Base-by-base conservation (phyloP, 2,888 invertebrate species). In the Cyclophora punctaria region DNA sequence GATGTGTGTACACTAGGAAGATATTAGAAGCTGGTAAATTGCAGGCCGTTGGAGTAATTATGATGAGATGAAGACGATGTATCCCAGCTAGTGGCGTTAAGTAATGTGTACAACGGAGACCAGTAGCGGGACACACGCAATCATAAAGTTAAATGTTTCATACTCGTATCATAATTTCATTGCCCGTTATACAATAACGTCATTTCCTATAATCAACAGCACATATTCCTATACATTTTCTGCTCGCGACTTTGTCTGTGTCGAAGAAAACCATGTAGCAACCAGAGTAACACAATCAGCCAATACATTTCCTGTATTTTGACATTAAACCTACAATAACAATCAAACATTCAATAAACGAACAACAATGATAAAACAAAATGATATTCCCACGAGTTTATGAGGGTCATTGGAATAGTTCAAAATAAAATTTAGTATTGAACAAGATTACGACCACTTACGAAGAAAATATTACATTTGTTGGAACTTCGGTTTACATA, bases 381-480 rank as follows among this genome's bases (percentile, higher is more conserved):
- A 62, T 60, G 60, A 63, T 71, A 63, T 76, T 76, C 75, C 69
- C 69, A 68, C 65, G 67, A 73, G 79, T 67, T 73, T 68, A 71
- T 62, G 62, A 65, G 62, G 80, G 79, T 82, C 81, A 82, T 76
- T 71, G 71, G 81, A 81, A 82, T 73, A 64, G 67, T 71, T 78
- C 76, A 75, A 69, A 73, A 75, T 79, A 80, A 82, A 82, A 83
- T 20, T 20, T 20, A 20, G 20, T 81, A 80, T 74, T 75, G 77
- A 75, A 69, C 71, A 64, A 78, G 77, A 80, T 79, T 70, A 71
- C 5, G 37, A 5, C 37, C 37, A 37, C 37, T 37, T 37, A 67
- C 67, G 60, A 56, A 73, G 79, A 80, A 78, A 74, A 67, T 58
- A 20, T 20, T 20, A 20, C 20, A 20, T 20, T 20, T 20, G 20